Evolutionary conservation across 1,140 invertebrate species (phyloP).

Genomic region (Zaprionus kolodkinae): DNA sequence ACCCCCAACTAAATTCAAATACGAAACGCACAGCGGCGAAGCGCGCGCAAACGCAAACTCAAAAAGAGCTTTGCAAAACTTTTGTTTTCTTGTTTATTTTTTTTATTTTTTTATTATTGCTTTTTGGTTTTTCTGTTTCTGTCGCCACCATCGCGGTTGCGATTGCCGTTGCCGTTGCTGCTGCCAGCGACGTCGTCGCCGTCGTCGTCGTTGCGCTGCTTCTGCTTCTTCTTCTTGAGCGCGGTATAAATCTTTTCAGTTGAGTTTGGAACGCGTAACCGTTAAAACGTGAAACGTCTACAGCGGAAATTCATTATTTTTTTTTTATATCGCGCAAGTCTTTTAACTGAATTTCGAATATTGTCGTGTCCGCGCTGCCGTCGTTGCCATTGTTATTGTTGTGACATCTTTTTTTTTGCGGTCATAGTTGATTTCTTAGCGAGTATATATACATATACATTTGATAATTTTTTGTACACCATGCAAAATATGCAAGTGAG

Average conservation of each 20-base stretch:
- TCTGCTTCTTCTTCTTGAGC: constrained; percentile 73
- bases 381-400: constrained; percentile 1
- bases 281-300: constrained; percentile 71
- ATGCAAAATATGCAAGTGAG: constrained; percentile 54
- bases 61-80: constrained; percentile 78
- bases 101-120: constrained; percentile 15
- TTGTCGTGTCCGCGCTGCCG: constrained; percentile 22
- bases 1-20: constrained; percentile 32
- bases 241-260: constrained; percentile 82
- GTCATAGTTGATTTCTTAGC: constrained; percentile 19
- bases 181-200: constrained; percentile 1
- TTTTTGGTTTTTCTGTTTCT: constrained; percentile 27
- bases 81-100: constrained; percentile 34
- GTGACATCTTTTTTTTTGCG: constrained; percentile 14
- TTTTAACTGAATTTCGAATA: constrained; percentile 27
- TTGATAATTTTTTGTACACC: constrained; percentile 8
- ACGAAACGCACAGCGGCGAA: constrained; percentile 37
- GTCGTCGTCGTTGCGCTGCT: constrained; percentile 16
- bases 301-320: constrained; percentile 59
- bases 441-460: background rate
- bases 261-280: constrained; percentile 83
- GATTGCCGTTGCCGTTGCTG: constrained; percentile 37
- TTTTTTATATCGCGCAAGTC: constrained; percentile 6
- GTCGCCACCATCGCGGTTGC: constrained; percentile 29
- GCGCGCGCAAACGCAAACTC: constrained; percentile 41